These are phyloP conservation scores for Brachionus plicatilis DNA, from an alignment of 1,140 invertebrate species.

Conservation along the genomic window DNA sequence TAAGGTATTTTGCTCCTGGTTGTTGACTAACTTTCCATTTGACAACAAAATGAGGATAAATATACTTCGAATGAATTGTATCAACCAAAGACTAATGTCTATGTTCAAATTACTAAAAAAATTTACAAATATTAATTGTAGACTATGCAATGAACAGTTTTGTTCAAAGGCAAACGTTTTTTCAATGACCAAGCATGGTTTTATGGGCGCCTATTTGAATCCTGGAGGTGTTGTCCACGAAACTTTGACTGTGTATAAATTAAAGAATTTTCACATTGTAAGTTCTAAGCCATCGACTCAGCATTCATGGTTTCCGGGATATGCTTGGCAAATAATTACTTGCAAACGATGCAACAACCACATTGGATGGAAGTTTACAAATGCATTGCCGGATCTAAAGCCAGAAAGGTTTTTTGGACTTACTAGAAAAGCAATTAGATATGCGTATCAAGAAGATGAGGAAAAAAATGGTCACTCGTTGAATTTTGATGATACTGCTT, in stretches of 20 bases:
- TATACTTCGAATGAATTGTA: conserved; percentile 23
- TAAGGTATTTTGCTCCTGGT: conserved; percentile 16
- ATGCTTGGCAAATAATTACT: conserved; percentile 71
- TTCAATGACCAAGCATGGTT: conserved; percentile 73
- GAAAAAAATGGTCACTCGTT: neutral
- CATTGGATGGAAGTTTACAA: conserved; percentile 73
- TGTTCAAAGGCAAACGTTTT: conserved; percentile 61
- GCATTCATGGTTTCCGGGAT: conserved; percentile 74
- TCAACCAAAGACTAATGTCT: conserved; percentile 22
- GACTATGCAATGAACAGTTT: neutral
- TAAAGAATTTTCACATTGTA: conserved; percentile 58
- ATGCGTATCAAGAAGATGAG: neutral
- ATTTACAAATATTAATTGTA: conserved; percentile 37
- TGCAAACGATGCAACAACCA: conserved; percentile 66
- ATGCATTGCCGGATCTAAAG: conserved; percentile 61
- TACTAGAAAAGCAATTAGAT: conserved; percentile 55
- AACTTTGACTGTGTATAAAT: conserved; percentile 68
- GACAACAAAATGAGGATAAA: conserved; percentile 28
- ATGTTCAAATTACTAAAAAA: conserved; percentile 15
- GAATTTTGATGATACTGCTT: neutral
- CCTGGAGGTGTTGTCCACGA: conserved; percentile 72
- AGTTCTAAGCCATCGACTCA: conserved; percentile 63
- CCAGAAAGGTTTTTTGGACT: conserved; percentile 70
- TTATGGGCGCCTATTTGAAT: conserved; percentile 75
- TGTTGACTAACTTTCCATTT: conserved; percentile 31